phyloP scores from a whole-genome alignment of 35 echinoderm and acorn worm species.

The Apostichopus californicus region DNA sequence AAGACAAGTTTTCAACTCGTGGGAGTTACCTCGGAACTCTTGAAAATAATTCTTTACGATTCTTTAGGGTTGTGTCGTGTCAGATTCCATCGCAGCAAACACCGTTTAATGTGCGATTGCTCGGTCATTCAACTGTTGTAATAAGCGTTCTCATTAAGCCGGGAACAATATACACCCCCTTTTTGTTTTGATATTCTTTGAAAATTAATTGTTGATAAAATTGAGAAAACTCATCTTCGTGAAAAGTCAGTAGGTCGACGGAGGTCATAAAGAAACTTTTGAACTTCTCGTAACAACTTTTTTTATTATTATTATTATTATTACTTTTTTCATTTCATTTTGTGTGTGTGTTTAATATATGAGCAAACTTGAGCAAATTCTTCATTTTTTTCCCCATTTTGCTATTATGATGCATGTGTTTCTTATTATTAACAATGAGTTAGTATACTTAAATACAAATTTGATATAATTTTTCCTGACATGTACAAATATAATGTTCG shows the following conservation, averaged over 20 bases:
- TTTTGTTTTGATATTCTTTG: conserved; percentile 40
- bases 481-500: too few relatives aligned
- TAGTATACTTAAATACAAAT: too few relatives aligned
- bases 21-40: conserved; percentile 54
- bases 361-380: too few relatives aligned
- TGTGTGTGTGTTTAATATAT: background rate
- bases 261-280: background rate
- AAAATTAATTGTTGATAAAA: conserved; percentile 57
- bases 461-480: too few relatives aligned
- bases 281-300: background rate
- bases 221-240: conserved; percentile 4
- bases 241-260: background rate
- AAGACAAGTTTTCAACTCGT: conserved; percentile 36
- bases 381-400: too few relatives aligned
- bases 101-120: conserved; percentile 45
- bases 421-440: background rate
- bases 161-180: conserved; percentile 50
- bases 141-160: conserved; percentile 54
- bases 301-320: background rate
- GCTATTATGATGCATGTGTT: background rate
- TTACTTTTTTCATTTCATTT: background rate
- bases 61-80: conserved; percentile 45
- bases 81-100: conserved; percentile 48
- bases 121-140: conserved; percentile 49
- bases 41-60: conserved; percentile 62